phyloP scores from a whole-genome alignment of 1,140 invertebrate species.

The Ridgeia piscesae region DNA sequence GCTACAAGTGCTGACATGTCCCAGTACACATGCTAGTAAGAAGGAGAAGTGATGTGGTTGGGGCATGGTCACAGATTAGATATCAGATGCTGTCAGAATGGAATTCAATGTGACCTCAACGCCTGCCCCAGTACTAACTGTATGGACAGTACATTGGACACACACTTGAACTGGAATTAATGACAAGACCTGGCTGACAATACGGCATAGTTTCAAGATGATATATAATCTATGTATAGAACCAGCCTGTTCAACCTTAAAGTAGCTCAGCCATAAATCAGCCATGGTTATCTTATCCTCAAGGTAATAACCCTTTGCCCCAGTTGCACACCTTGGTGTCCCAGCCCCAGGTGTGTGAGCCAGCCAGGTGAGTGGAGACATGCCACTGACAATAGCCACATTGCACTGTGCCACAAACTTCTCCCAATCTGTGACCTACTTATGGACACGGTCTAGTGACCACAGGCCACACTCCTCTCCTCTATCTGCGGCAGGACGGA shows the following conservation, averaged over 20 bases:
- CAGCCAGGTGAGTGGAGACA: background rate
- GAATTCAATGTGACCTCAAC: background rate
- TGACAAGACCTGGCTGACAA: background rate
- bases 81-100: background rate
- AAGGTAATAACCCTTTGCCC: background rate
- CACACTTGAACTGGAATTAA: background rate
- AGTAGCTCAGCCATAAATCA: background rate
- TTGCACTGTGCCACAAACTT: background rate
- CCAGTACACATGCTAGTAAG: background rate
- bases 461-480: background rate
- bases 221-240: background rate
- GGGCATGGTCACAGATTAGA: background rate
- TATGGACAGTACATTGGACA: background rate
- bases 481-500: too few species aligned
- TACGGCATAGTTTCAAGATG: background rate
- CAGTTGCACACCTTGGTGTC: background rate
- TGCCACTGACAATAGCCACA: background rate
- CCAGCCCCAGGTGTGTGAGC: background rate
- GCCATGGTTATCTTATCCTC: background rate
- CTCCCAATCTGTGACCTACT: background rate
- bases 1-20: background rate
- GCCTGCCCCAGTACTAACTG: background rate
- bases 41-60: background rate
- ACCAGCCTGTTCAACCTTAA: background rate
- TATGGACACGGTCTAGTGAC: background rate